phyloP scores from a whole-genome alignment of 2,888 invertebrate genomes.

The Rhagonycha fulva region DNA sequence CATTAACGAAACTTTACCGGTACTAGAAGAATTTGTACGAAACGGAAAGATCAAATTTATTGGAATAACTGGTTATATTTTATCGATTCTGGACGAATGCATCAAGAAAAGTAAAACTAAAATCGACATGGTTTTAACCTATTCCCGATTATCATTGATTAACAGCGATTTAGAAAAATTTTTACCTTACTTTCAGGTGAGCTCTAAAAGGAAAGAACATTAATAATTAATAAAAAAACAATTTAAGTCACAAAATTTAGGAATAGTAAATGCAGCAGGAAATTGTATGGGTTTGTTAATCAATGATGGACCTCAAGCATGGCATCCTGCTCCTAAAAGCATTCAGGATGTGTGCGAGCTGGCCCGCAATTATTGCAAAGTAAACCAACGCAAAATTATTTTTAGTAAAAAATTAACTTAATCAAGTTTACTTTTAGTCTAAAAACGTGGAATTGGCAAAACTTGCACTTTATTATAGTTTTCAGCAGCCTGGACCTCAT shows the following conservation, averaged over 20 bases:
- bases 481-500: slow-evolving; percentile 63
- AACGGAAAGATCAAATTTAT: slow-evolving; percentile 77
- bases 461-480: slow-evolving; percentile 69
- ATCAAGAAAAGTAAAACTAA: slow-evolving; percentile 66
- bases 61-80: slow-evolving; percentile 86
- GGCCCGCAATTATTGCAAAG: slow-evolving; percentile 71
- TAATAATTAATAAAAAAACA: slow-evolving; percentile 12
- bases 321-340: slow-evolving; percentile 79
- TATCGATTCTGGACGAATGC: slow-evolving; percentile 75
- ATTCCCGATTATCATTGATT: slow-evolving; percentile 78
- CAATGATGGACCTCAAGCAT: slow-evolving; percentile 71
- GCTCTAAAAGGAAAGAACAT: not conserved
- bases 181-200: slow-evolving; percentile 76
- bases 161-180: slow-evolving; percentile 78
- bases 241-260: slow-evolving; percentile 68
- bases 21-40: slow-evolving; percentile 72
- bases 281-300: slow-evolving; percentile 84
- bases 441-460: slow-evolving; percentile 70
- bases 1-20: slow-evolving; percentile 84
- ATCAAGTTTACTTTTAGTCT: slow-evolving; percentile 49
- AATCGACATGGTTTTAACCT: slow-evolving; percentile 76
- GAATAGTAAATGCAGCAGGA: slow-evolving; percentile 82
- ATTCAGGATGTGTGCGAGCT: slow-evolving; percentile 64
- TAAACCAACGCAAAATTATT: slow-evolving; percentile 40
- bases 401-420: not conserved